Percentiles rank a stretch among this genome's conserved stretches.
These are phyloP conservation scores for Drosophila ironensis DNA, from an alignment of 1,140 invertebrate species.

Conservation along the genomic window DNA sequence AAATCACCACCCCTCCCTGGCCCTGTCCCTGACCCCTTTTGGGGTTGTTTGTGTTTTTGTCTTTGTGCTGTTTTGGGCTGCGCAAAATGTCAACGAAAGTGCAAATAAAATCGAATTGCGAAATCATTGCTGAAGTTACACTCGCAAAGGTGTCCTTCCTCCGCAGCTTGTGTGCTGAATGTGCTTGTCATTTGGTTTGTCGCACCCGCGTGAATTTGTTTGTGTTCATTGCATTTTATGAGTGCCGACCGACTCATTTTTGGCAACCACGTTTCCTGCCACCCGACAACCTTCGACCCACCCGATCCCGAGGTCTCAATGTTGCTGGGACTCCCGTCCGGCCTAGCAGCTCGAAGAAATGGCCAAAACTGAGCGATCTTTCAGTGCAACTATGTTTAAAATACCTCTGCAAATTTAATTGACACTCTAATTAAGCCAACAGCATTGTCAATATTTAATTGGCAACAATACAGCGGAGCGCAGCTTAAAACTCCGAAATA, in stretches of 20 bases:
- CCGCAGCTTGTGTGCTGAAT: conserved; percentile 34
- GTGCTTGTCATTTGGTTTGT: conserved; percentile 76
- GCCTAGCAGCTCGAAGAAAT: no score
- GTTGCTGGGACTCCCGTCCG: no score
- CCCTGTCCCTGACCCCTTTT: neutral
- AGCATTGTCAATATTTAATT: conserved; percentile 1
- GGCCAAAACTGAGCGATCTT: conserved; percentile 12
- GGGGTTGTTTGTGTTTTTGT: conserved; percentile 41
- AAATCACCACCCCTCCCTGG: no score
- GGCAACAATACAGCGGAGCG: neutral
- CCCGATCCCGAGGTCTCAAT: conserved; percentile 33
- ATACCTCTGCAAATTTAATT: no score
- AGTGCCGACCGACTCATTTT: conserved; percentile 50
- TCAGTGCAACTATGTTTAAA: no score
- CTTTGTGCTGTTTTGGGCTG: conserved; percentile 47
- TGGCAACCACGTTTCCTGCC: conserved; percentile 47
- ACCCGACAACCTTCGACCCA: neutral
- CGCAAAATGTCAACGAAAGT: conserved; percentile 76
- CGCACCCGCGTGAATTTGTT: conserved; percentile 77
- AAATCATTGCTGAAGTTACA: conserved; percentile 73
- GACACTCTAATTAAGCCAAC: neutral
- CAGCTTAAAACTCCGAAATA: no score
- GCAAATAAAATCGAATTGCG: conserved; percentile 77
- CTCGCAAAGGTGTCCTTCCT: conserved; percentile 6
- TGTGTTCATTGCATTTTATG: conserved; percentile 80